A percentile compares a stretch with the other conserved stretches of the same genome.
These are phyloP conservation scores for Melanerpes formicivorus DNA, from an alignment of 2,113 vertebrate species.

Conservation along the genomic window DNA sequence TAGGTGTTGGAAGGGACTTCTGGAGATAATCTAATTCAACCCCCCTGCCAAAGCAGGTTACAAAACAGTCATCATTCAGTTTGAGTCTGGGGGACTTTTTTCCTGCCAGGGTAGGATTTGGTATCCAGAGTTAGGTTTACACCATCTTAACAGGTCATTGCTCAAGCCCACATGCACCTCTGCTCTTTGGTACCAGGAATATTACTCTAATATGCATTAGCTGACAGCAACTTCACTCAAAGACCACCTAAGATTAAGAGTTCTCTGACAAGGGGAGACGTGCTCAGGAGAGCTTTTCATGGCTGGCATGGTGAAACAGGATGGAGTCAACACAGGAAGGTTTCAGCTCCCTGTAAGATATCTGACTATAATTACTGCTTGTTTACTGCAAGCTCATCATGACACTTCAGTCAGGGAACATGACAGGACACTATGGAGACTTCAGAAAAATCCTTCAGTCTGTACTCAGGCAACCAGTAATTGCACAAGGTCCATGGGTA, in stretches of 20 bases:
- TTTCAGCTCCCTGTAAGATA: not conserved
- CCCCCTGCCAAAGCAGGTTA: too few relatives aligned
- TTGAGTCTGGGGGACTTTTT: not conserved
- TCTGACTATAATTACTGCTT: constrained; percentile 9
- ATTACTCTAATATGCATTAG: not conserved
- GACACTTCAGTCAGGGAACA: constrained; percentile 18
- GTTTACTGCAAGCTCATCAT: constrained; percentile 34
- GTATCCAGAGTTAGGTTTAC: not conserved
- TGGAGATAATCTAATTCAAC: too few relatives aligned
- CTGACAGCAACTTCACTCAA: constrained; percentile 29
- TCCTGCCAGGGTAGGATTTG: not conserved
- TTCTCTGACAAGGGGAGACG: constrained; percentile 8
- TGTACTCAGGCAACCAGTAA: not conserved
- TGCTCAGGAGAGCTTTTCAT: not conserved
- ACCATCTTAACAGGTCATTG: not conserved
- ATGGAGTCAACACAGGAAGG: not conserved
- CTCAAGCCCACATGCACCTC: not conserved
- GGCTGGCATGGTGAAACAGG: not conserved
- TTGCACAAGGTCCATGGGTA: not conserved
- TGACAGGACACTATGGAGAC: constrained; percentile 29
- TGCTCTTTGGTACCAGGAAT: not conserved
- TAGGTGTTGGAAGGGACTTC: too few relatives aligned
- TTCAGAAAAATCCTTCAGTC: constrained; percentile 35
- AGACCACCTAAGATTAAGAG: not conserved
- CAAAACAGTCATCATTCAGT: not conserved